Base-by-base conservation (phyloP, 2,888 invertebrate genomes). In the Rotaria macrura region DNA sequence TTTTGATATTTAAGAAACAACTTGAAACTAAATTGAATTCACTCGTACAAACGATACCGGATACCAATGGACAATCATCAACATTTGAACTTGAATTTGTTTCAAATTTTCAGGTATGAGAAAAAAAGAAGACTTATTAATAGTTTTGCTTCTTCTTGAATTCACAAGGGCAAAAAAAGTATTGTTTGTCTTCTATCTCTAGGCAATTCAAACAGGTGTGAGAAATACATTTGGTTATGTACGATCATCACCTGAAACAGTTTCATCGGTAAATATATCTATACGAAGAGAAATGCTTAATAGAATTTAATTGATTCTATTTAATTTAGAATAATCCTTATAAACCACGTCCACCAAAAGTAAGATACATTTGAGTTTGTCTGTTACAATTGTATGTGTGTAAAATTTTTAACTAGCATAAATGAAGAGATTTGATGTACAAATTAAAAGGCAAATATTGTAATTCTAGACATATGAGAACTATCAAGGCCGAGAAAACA, bases 171-270 rank as follows among this genome's bases (percentile, higher is more conserved):
- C n/a, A n/a, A n/a, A n/a, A n/a, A n/a, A n/a, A n/a, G n/a, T 57
- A 0, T 57, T 57, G 95, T 89, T 10, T 43, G 6, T 43, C 10
- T 9, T 49, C 12, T 49, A 4, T 49, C 17, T 49, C 12, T 49
- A 93, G 91, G 96, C 97, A 12, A 97, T 97, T 88, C 97, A 97
- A 92, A 90, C 91, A 54, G 90, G 90, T 65, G 88, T 90, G 14
- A 87, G 89, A 88, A 97, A 97, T 92, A 97, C 97, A 17, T 97
- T 97, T 91, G 97, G 97, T 74, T 97, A 97, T 89, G 95, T 97
- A 84, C 93, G 97, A 86, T 84, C 84, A 25, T 84, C 84, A 54
- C 86, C 86, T 25, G 84, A 86, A 83, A 79, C 84, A 29, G 40
- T 79, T 79, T 29, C 84, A 85, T 20, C 20, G 20, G 43, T 79